Evolutionary conservation across 2,797 vertebrate species (phyloP).

Genomic region (Siniperca scherzeri): DNA sequence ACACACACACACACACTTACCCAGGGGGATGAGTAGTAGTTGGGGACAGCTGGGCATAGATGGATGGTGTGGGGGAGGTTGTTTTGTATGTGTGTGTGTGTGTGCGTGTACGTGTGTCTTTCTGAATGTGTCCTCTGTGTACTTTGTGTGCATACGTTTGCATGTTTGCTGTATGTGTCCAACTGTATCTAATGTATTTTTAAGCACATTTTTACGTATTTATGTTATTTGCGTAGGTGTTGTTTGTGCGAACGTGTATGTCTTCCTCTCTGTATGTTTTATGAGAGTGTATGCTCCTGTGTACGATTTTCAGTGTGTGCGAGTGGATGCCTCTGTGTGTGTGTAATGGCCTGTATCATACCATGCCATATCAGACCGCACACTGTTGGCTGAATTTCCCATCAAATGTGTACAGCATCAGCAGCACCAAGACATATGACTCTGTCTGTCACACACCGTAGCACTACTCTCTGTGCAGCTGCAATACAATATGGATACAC

Average conservation of each 20-base stretch:
- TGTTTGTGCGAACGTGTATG: conserved; percentile 41
- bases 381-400: conserved; percentile 59
- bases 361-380: conserved; percentile 62
- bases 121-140: conserved; percentile 43
- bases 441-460: conserved; percentile 66
- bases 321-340: conserved; percentile 63
- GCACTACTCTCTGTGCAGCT: conserved; percentile 42
- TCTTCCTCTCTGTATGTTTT: conserved; percentile 27
- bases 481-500: conserved; percentile 21
- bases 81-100: conserved; percentile 26
- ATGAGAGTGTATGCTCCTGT: neutral
- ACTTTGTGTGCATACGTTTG: conserved; percentile 32
- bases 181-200: conserved; percentile 28
- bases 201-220: conserved; percentile 36
- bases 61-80: conserved; percentile 71
- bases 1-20: conserved; percentile 33
- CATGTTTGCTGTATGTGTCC: conserved; percentile 16
- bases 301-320: neutral
- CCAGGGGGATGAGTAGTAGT: conserved; percentile 67
- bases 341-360: conserved; percentile 76
- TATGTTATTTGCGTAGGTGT: neutral
- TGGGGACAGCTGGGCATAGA: conserved; percentile 75
- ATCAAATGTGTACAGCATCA: conserved; percentile 63
- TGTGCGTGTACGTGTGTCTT: conserved; percentile 42
- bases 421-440: conserved; percentile 66